Evolutionary conservation across 2,797 vertebrate species (phyloP), one percentile per base, ranked within the genome.

Genomic region (Myripristis murdjan): DNA sequence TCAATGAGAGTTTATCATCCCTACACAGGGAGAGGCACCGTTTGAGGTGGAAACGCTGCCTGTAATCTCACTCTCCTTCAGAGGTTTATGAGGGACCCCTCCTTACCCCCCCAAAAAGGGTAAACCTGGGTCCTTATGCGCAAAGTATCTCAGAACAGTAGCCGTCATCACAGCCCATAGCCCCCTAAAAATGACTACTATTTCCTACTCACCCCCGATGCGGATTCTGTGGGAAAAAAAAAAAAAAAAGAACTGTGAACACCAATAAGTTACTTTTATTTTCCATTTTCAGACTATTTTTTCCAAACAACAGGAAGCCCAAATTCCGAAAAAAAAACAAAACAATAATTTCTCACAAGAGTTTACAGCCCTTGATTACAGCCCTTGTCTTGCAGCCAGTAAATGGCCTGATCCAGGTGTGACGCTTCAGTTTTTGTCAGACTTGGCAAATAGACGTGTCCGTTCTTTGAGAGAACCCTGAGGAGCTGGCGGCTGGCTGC

Each of bases 1-100:
- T 90, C 85, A 90, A 89, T 86, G 81, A 89, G 89, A 93, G 87
- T 92, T 93, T 92, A 91, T 90, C 87, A 87, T 89, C 84, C 75
- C 85, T 53, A 82, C 73, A 68, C 82, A 89, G 86, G 73, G 71
- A 89, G 83, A 85, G 87, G 81, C 76, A 47, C 64, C 16, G 60
- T 90, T 88, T 84, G 89, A 92, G 84, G 85, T 85, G 82, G 75
- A 79, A 81, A 79, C 77, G 39, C 70, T 60, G 81, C 76, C 88
- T 88, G 77, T 90, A 80, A 88, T 88, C 82, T 84, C 26, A 2
- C 51, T 71, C 66, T 71, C 70, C 79, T 79, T 77, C 73, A 72
- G 74, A 84, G 79, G 59, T 83, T 84, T 82, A 89, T 84, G 84
- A 66, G 79, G 79, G 54, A 80, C 62, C 64, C 73, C 68, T 75